phyloP scores from a whole-genome alignment of 2,113 vertebrate genomes.

The Mirounga angustirostris region DNA sequence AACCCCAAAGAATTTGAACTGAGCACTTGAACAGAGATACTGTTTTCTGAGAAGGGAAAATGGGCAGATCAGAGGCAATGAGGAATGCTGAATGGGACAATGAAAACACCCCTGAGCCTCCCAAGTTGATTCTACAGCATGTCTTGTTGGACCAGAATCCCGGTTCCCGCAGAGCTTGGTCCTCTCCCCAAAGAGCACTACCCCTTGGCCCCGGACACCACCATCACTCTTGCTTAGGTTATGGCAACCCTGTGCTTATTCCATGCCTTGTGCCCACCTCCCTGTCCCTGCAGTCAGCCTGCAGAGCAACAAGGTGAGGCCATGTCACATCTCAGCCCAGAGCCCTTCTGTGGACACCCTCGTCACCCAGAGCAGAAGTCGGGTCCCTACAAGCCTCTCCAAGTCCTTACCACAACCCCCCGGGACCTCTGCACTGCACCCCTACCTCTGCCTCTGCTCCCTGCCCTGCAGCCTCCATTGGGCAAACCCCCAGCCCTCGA shows the following conservation, averaged over 20 bases:
- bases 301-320: rapidly evolving
- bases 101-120: rapidly evolving
- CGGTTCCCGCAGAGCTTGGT: rapidly evolving
- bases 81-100: rapidly evolving
- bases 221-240: rapidly evolving
- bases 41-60: neutral
- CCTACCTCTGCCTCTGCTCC: neutral
- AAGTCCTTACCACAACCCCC: too few relatives aligned
- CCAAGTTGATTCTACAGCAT: too few relatives aligned
- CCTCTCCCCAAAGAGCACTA: rapidly evolving
- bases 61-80: rapidly evolving
- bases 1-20: rapidly evolving
- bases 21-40: rapidly evolving
- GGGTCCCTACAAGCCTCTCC: rapidly evolving
- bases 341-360: rapidly evolving
- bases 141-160: too few relatives aligned
- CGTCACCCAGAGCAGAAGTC: neutral
- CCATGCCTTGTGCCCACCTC: rapidly evolving
- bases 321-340: rapidly evolving
- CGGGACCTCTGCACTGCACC: neutral
- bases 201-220: rapidly evolving
- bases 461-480: too few relatives aligned
- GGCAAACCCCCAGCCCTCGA: rapidly evolving
- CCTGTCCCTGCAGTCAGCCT: rapidly evolving
- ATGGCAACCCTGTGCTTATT: rapidly evolving